Evolutionary conservation across 1,140 invertebrate species (phyloP).

Genomic region (Hyles vespertilio): DNA sequence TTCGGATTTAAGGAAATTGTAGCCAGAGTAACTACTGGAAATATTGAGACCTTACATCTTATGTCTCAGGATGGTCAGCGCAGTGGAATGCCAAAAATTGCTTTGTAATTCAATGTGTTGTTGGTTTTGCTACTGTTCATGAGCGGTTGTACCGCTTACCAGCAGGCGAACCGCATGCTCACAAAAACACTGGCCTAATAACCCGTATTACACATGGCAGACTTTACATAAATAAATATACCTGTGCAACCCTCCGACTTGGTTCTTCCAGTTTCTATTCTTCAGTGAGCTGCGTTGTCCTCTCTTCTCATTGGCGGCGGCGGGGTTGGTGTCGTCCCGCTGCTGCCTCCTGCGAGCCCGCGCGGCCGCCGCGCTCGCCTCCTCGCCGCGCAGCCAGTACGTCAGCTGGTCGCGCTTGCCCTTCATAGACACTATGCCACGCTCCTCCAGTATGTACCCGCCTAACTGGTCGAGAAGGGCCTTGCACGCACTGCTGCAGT

Average conservation of each 20-base stretch:
- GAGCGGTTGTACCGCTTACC: too few relatives aligned
- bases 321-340: constrained; percentile 19
- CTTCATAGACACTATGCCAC: constrained; percentile 90
- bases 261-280: constrained; percentile 64
- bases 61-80: too few relatives aligned
- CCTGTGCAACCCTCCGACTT: constrained; percentile 60
- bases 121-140: too few relatives aligned
- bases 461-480: constrained; percentile 90
- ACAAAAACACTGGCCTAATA: too few relatives aligned
- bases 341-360: constrained; percentile 75
- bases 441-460: constrained; percentile 86
- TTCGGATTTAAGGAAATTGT: too few relatives aligned
- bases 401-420: constrained; percentile 90
- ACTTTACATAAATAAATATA: constrained; percentile 9
- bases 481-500: constrained; percentile 91
- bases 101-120: too few relatives aligned
- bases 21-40: too few relatives aligned
- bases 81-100: too few relatives aligned
- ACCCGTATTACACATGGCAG: too few relatives aligned
- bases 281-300: constrained; percentile 82
- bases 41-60: too few relatives aligned
- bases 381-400: constrained; percentile 91
- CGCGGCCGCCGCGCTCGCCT: constrained; percentile 73
- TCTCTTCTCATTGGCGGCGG: constrained; percentile 34
- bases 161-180: too few relatives aligned